Evolutionary conservation across 2,888 invertebrate genomes (phyloP).

Genomic region (Thereva unica): DNA sequence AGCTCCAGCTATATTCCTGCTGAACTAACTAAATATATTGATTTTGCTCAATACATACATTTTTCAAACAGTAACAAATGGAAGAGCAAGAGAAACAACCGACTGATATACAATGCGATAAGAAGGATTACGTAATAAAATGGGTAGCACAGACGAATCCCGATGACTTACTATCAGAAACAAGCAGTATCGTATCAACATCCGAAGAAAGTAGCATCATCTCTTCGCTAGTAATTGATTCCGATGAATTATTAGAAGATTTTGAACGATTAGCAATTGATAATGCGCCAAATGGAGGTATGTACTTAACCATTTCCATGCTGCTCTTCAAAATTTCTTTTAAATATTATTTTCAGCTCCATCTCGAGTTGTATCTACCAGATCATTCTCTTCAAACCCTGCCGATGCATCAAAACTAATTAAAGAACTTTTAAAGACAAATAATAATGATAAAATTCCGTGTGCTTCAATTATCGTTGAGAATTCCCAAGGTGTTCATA

Average conservation of each 20-base stretch:
- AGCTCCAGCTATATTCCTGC: too few species aligned
- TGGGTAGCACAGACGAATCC: slow-evolving; percentile 28
- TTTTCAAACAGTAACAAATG: too few species aligned
- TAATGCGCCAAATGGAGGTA: too few species aligned
- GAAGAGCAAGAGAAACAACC: too few species aligned
- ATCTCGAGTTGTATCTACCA: too few species aligned
- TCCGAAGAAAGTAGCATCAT: neutral
- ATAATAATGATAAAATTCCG: slow-evolving; percentile 52
- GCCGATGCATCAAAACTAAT: too few species aligned
- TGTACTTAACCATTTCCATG: too few species aligned
- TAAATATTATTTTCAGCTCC: neutral
- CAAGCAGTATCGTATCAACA: slow-evolving; percentile 13
- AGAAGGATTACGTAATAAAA: slow-evolving; percentile 1
- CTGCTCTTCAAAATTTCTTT: neutral
- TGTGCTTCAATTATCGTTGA: slow-evolving; percentile 55
- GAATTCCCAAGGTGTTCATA: slow-evolving; percentile 58
- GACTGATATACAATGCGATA: too few species aligned
- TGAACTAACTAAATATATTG: too few species aligned
- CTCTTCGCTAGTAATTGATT: slow-evolving; percentile 36
- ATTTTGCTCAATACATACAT: too few species aligned
- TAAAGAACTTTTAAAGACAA: slow-evolving; percentile 49
- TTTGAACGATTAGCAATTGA: neutral
- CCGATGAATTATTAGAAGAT: slow-evolving; percentile 26
- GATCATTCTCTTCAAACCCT: neutral
- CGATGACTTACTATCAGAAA: slow-evolving; percentile 25